Conservation (phyloP, 2,797 vertebrate species). For the Cynodonichthys magdalenae region DNA sequence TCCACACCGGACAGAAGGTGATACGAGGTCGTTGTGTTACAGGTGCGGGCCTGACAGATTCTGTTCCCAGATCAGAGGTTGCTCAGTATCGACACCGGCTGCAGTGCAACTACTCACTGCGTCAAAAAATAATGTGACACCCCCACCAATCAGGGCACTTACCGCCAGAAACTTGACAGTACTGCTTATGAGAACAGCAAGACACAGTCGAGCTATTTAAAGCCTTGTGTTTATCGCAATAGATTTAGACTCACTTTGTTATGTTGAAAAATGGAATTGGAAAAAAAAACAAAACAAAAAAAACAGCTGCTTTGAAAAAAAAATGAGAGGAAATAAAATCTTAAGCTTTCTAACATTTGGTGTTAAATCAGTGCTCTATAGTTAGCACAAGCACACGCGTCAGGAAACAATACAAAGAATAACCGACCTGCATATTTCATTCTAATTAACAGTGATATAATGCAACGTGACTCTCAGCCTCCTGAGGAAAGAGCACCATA, state of each 20-base stretch:
- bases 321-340: slow-evolving; percentile 59
- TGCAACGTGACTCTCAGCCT: slow-evolving; percentile 81
- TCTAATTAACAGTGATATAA: slow-evolving; percentile 88
- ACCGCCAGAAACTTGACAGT: slow-evolving; percentile 43
- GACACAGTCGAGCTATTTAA: slow-evolving; percentile 39
- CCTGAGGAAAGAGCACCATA: slow-evolving; percentile 79
- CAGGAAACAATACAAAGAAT: slow-evolving; percentile 82
- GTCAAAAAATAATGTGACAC: slow-evolving; percentile 50
- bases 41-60: slow-evolving; percentile 82
- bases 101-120: slow-evolving; percentile 53
- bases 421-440: slow-evolving; percentile 85
- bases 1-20: slow-evolving; percentile 37
- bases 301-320: slow-evolving; percentile 33
- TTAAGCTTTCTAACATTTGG: slow-evolving; percentile 75
- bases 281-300: slow-evolving; percentile 8
- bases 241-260: slow-evolving; percentile 35
- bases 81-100: slow-evolving; percentile 65
- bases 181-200: slow-evolving; percentile 46
- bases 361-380: slow-evolving; percentile 76
- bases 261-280: slow-evolving; percentile 36
- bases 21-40: slow-evolving; percentile 73
- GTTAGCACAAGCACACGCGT: slow-evolving; percentile 67
- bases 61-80: slow-evolving; percentile 77
- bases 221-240: slow-evolving; percentile 38
- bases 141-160: slow-evolving; percentile 44